Evolutionary conservation across 2,797 vertebrate species (phyloP).

Genomic region (Pipistrellus pipistrellus): DNA sequence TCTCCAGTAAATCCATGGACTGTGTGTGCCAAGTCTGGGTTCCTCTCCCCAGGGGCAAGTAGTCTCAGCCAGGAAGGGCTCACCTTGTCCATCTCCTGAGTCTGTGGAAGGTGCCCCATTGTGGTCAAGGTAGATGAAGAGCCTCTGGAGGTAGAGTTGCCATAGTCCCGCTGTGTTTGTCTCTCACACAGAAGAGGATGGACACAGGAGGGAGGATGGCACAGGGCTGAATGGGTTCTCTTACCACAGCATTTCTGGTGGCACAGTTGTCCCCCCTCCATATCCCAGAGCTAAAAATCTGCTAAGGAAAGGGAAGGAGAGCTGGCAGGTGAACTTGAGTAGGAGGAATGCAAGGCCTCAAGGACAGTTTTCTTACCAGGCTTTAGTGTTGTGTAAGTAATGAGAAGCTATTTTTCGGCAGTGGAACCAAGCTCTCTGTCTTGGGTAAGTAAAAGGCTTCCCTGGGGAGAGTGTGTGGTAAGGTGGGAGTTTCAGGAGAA

Average conservation of each 20-base stretch:
- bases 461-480: fast-evolving
- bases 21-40: neutral
- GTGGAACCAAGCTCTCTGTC: conserved; percentile 84
- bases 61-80: neutral
- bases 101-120: neutral
- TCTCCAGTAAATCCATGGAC: neutral
- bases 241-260: neutral
- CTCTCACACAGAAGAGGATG: neutral
- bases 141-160: too few relatives aligned
- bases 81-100: neutral
- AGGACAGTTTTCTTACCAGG: conserved; percentile 71
- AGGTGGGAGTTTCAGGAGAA: neutral
- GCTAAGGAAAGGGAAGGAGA: neutral
- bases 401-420: conserved; percentile 69
- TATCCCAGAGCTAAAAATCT: neutral
- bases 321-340: neutral
- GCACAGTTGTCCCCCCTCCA: too few relatives aligned
- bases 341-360: neutral
- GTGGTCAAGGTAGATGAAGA: neutral
- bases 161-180: fast-evolving
- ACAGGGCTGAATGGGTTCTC: neutral
- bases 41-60: neutral
- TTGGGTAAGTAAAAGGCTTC: conserved; percentile 81
- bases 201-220: fast-evolving
- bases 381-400: conserved; percentile 76